Percentiles rank a stretch among this genome's conserved stretches.
phyloP scores from a whole-genome alignment of 2,113 vertebrate species.

The Ptilorrhoa leucosticta region DNA sequence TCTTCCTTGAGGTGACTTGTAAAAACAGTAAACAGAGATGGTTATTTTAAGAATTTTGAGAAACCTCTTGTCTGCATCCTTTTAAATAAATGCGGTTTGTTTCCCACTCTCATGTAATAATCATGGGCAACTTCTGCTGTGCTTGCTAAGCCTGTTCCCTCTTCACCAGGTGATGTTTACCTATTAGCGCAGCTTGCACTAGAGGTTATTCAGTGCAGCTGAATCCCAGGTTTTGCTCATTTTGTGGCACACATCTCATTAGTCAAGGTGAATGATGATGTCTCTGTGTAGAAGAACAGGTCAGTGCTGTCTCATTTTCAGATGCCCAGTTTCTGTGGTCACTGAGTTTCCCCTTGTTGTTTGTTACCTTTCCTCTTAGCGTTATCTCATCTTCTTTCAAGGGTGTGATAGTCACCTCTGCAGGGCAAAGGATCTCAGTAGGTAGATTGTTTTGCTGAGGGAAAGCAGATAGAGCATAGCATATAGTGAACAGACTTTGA shows the following conservation, averaged over 20 bases:
- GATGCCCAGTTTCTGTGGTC: background rate
- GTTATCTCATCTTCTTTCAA: background rate
- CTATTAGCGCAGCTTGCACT: background rate
- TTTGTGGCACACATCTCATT: background rate
- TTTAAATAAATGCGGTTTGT: background rate
- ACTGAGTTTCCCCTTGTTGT: background rate
- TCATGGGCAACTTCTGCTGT: background rate
- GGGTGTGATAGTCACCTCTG: background rate
- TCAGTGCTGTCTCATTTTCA: background rate
- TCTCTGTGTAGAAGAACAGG: background rate
- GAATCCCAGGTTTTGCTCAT: background rate
- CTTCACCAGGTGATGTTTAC: background rate
- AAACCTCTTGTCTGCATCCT: background rate
- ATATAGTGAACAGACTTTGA: background rate
- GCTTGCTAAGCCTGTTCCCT: background rate
- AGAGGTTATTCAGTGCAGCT: background rate
- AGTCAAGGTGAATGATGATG: background rate
- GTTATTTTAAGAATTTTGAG: background rate
- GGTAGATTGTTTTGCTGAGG: background rate
- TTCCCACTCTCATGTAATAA: background rate
- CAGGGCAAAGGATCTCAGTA: background rate
- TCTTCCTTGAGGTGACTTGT: background rate
- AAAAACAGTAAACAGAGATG: background rate
- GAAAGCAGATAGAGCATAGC: background rate
- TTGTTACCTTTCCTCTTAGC: background rate